Evolutionary conservation across 2,888 invertebrate genomes (phyloP).

Genomic region (Crocallis elinguaria): DNA sequence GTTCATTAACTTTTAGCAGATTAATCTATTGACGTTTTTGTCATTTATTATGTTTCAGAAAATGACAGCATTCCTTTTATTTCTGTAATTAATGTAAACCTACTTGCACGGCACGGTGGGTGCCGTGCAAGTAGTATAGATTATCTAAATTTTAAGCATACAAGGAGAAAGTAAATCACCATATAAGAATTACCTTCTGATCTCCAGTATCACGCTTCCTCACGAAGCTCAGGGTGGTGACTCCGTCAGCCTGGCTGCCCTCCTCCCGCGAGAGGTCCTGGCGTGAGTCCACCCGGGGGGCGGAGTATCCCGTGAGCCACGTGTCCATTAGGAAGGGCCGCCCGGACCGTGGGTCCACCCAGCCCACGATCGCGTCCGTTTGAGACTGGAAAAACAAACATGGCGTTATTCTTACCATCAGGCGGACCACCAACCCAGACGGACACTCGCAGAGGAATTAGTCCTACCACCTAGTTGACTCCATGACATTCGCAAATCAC

Average conservation of each 20-base stretch:
- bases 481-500: background rate
- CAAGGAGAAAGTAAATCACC: background rate
- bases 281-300: slow-evolving; percentile 88
- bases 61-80: too few species aligned
- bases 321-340: slow-evolving; percentile 95
- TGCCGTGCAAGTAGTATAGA: too few species aligned
- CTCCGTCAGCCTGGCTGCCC: slow-evolving; percentile 90
- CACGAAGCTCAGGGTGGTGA: slow-evolving; percentile 91
- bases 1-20: too few species aligned
- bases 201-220: slow-evolving; percentile 92
- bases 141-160: too few species aligned
- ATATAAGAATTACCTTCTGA: slow-evolving; percentile 57
- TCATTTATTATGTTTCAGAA: too few species aligned
- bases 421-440: too few species aligned
- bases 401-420: background rate
- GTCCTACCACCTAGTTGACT: background rate
- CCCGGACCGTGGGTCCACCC: slow-evolving; percentile 91
- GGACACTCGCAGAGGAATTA: too few species aligned
- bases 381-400: slow-evolving; percentile 84
- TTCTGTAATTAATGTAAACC: too few species aligned
- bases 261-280: slow-evolving; percentile 90
- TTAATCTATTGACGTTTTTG: too few species aligned
- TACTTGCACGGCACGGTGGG: too few species aligned
- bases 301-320: slow-evolving; percentile 91
- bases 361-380: slow-evolving; percentile 94